Base-by-base conservation (phyloP, 2,113 vertebrate species). In the Chlorocebus sabaeus region DNA sequence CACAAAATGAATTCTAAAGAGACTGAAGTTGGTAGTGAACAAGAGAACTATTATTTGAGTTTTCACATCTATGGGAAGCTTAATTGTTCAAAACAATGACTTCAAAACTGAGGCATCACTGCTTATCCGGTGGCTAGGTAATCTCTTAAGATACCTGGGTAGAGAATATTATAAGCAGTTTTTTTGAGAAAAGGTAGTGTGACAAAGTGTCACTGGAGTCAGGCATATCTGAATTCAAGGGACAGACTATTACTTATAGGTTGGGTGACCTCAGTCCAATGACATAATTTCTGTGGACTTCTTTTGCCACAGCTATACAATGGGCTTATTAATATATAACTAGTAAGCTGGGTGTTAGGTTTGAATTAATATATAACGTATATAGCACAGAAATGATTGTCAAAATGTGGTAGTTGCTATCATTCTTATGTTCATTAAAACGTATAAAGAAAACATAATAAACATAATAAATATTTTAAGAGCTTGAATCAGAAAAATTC, bases 381-480 rank as follows among this genome's bases (percentile, higher is more conserved):
- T 61, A 12, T 16, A 92, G 40, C 9, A 82, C 27, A 80, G 57
- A 73, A 76, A 70, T 81, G 17, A 16, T 20, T 79, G 20, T 25
- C 68, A 83, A 81, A 86, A 84, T 80, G 17, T 35, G 0, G 40
- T 76, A 50, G n/a, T 16, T 96, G 22, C 6, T 85, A 67, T 64
- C n/a, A 75, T 91, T 87, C 5, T 83, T 91, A 79, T 52, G 8
- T 84, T 90, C 52, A 76, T 93, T 75, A 43, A 57, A 89, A 96
- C 38, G 1, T 43, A 17, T 27, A 70, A 90, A 86, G 59, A 87
- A 93, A 97, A 45, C 7, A 50, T 3, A 90, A 90, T 25, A 93
- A 97, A 45, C 7, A 50, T 3, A 90, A 90, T 25, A 38, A 75
- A 59, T 23, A 82, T 57, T 84, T 57, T 68, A 59, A 50, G 90